Base-by-base conservation (phyloP, 2,888 invertebrate genomes). In the Stenurella melanura region DNA sequence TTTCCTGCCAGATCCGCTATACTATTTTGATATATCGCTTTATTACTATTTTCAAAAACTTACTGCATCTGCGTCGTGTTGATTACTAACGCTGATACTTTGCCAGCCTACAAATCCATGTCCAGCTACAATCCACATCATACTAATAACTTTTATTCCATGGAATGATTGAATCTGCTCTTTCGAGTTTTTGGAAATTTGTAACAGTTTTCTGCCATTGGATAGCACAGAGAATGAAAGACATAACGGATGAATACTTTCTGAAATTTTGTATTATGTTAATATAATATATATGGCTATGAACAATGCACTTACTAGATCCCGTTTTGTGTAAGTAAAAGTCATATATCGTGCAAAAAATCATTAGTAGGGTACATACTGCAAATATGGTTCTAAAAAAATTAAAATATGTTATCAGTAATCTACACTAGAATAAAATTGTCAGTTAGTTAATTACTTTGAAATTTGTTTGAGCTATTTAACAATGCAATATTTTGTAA, bases 71-170 rank as follows among this genome's bases (percentile, higher is more conserved):
- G 66, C 73, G 19, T 21, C 57, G 1, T 58, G 38, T 9, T n/a
- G 15, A 71, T 82, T 82, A 4, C 42, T 42, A 26, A 80, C 72
- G 0, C 76, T 19, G 11, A 77, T 30, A 50, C 12, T 26, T 66
- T 61, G 42, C 82, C 82, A 83, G 0, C 71, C 74, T 11, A 76
- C 77, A 64, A 80, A 78, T n/a, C 79, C 80, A 76, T 87, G 87
- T 3, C 86, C 87, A 19, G 85, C 82, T 64, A 87, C 82, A 18
- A 87, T 81, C 87, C 87, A 87, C 82, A 85, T 79, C 85, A 87
- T 87, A 69, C 86, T 86, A 9, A 87, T 81, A 7, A 83, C 83
- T 78, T 83, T 86, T 38, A 87, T 64, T n/a, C 87, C 87, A 73
- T 87, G 75, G 42, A 87, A 83, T 66, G 85, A 80, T 10, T 84